These are phyloP conservation scores for Zaprionus gabonicus DNA, from an alignment of 1,140 invertebrate species.

Conservation along the genomic window DNA sequence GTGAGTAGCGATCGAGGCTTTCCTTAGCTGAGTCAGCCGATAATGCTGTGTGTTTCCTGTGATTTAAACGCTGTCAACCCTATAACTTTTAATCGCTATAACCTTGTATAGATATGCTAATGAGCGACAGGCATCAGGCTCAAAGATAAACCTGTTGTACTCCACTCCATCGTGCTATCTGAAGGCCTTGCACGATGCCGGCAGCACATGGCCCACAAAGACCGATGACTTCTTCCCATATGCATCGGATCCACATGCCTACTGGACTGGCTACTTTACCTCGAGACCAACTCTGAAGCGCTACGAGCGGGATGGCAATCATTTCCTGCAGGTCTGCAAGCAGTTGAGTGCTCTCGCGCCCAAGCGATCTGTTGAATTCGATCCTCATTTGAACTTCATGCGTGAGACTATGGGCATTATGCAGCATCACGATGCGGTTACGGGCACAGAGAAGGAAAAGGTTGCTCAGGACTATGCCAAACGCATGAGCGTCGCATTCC, in stretches of 20 bases:
- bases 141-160: constrained; percentile 92
- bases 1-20: constrained; percentile 86
- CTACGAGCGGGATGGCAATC: constrained; percentile 91
- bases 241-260: constrained; percentile 91
- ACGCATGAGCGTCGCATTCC: constrained; percentile 85
- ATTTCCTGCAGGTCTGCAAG: constrained; percentile 90
- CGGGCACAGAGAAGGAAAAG: constrained; percentile 96
- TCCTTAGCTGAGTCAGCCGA: constrained; percentile 44
- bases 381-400: constrained; percentile 80
- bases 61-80: background rate
- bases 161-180: constrained; percentile 98
- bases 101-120: constrained; percentile 86
- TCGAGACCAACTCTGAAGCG: constrained; percentile 94
- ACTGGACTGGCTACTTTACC: constrained; percentile 98
- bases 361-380: constrained; percentile 46
- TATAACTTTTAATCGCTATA: background rate
- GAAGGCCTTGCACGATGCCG: constrained; percentile 90
- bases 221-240: constrained; percentile 97
- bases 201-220: constrained; percentile 89
- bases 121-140: constrained; percentile 86
- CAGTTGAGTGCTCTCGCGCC: constrained; percentile 85
- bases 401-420: constrained; percentile 90
- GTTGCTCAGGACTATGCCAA: constrained; percentile 95
- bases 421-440: constrained; percentile 96
- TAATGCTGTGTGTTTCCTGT: background rate